Base-by-base conservation (phyloP, 2,113 vertebrate genomes). In the Vireo altiloquus region DNA sequence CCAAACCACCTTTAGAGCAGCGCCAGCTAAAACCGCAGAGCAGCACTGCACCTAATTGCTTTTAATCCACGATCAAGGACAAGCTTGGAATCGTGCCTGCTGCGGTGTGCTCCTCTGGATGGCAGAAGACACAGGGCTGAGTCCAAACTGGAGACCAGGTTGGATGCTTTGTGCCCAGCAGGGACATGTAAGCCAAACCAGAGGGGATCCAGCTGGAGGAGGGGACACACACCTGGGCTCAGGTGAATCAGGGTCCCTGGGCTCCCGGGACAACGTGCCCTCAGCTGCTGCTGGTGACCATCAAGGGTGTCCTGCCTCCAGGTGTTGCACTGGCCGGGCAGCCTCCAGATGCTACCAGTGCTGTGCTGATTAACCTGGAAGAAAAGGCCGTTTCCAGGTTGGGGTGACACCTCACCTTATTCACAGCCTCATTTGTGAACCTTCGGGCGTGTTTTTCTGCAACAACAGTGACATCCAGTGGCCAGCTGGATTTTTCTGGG, bases 381-480 rank as follows among this genome's bases (percentile, higher is more conserved):
- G 31, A 68, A 87, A 90, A 83, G 37, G n/a, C 53, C 19, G 9
- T 87, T 89, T 85, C 50, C 93, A 96, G 61, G 18, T 46, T 76
- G 52, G 28, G 16, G 80, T 42, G 56, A 61, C 60, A 13, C 39
- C 79, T 87, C 82, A 37, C 56, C 80, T 90, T 82, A 72, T 10
- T 88, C 53, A 10, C 69, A 87, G 92, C 80, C 94, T 23, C 88
- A 87, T 69, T 94, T 89, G 80, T 92, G 86, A 87, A 69, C 86
- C 50, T 90, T 49, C 1, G 3, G 24, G 3, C 27, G 4, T 35
- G 74, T 75, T 96, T 96, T 89, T 84, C 93, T 96, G 95, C 90
- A 95, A 8, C 96, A 96, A 95, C 95, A 96, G 86, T 95, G 96
- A 97, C 95, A 96, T 87, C 94, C 93, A 94, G 96, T 92, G 95